These are phyloP conservation scores for Dendronephthya gigantea DNA, from an alignment of 64 coral and sea anemone genomes.

Conservation along the genomic window DNA sequence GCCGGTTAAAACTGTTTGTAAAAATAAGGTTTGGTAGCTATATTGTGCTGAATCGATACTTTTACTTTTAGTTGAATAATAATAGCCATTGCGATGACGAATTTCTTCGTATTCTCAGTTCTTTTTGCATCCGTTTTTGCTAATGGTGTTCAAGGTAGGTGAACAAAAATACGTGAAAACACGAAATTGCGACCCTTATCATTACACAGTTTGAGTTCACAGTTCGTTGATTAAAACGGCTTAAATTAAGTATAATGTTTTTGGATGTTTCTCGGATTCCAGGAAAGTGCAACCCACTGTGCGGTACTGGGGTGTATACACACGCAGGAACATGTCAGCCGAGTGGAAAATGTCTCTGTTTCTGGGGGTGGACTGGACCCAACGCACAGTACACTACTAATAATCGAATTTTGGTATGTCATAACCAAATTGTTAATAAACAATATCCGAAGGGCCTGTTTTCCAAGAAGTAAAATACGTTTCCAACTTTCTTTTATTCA, in stretches of 20 bases:
- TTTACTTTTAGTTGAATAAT: not conserved
- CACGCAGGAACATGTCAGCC: conserved; percentile 1
- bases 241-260: too few relatives aligned
- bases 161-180: too few relatives aligned
- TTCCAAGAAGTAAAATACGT: too few relatives aligned
- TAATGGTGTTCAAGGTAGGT: not conserved
- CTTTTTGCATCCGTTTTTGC: not conserved
- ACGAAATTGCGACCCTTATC: too few relatives aligned
- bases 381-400: not conserved
- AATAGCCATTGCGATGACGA: not conserved
- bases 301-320: not conserved
- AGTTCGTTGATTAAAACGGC: too few relatives aligned
- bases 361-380: conserved; percentile 13
- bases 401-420: not conserved
- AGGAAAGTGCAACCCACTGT: not conserved
- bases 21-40: not conserved
- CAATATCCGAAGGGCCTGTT: too few relatives aligned
- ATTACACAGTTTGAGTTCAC: too few relatives aligned
- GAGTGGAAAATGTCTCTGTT: conserved; percentile 17
- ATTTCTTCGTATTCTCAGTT: not conserved
- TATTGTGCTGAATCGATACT: not conserved
- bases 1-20: not conserved
- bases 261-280: not conserved
- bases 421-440: too few relatives aligned
- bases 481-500: too few relatives aligned